Percentiles rank a stretch among this genome's conserved stretches.
Conservation (phyloP, 2,797 vertebrate species). For the Sebastes elongatus region DNA sequence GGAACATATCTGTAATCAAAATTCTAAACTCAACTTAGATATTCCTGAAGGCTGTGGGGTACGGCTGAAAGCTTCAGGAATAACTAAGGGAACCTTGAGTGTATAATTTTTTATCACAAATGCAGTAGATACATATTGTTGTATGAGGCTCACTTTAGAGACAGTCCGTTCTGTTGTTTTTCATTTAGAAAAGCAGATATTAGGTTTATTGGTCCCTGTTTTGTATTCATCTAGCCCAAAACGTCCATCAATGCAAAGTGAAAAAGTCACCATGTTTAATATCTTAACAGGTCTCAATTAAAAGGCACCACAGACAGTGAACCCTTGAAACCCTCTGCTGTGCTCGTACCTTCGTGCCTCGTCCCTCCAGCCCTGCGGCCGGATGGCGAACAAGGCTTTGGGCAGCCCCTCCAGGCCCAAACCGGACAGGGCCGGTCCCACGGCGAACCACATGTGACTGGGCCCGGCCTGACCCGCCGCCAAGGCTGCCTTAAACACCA, state of each 20-base stretch:
- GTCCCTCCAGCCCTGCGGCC: constrained; percentile 87
- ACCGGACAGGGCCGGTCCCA: constrained; percentile 89
- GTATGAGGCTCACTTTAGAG: background rate
- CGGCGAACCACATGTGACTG: constrained; percentile 94
- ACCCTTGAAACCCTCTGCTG: background rate
- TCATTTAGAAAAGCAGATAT: background rate
- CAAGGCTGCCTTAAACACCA: constrained; percentile 88
- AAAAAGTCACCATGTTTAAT: background rate
- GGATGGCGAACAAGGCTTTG: constrained; percentile 89
- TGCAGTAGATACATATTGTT: background rate
- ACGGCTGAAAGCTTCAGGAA: background rate
- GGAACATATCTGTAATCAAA: background rate
- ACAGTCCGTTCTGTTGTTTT: background rate
- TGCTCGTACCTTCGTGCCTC: constrained; percentile 76
- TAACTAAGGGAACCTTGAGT: background rate
- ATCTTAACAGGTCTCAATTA: too few relatives aligned
- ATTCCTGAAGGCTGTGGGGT: background rate
- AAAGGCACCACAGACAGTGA: background rate
- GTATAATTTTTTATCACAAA: background rate
- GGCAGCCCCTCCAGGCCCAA: constrained; percentile 88
- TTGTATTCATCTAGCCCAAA: background rate
- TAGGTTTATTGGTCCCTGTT: background rate
- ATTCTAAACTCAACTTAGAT: background rate
- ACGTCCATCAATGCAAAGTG: background rate
- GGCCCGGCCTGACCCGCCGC: constrained; percentile 89